Evolutionary conservation across 2,888 invertebrate species (phyloP).

Genomic region (Harpagoxenus sublaevis): DNA sequence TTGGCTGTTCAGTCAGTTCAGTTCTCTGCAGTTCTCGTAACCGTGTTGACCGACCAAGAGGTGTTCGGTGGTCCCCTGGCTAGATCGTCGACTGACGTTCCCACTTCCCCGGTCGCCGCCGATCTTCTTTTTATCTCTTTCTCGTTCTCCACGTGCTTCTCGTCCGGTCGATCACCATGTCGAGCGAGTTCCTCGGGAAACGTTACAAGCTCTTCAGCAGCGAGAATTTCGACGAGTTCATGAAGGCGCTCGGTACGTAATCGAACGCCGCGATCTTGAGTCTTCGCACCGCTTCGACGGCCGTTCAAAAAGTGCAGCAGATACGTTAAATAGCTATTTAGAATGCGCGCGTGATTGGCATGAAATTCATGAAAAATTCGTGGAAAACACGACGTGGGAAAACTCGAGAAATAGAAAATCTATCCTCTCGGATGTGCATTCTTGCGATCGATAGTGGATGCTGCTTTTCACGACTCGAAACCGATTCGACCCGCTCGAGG

Average conservation of each 20-base stretch:
- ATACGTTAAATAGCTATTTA: not conserved
- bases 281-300: not conserved
- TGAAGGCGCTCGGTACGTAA: conserved; percentile 93
- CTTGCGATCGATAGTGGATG: not conserved
- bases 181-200: conserved; percentile 88
- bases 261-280: not conserved
- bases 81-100: not conserved
- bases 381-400: not conserved
- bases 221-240: conserved; percentile 96
- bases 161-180: conserved; percentile 69
- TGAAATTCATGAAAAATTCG: not conserved
- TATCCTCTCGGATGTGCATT: not conserved
- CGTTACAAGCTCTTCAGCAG: conserved; percentile 93
- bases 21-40: conserved; percentile 63
- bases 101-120: not conserved
- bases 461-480: not conserved
- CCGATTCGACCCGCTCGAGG: not conserved
- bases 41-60: conserved; percentile 54
- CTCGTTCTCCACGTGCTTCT: conserved; percentile 50
- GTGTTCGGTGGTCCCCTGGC: conserved; percentile 9
- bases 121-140: conserved; percentile 38
- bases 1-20: too few species aligned
- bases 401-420: not conserved
- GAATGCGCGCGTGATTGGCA: not conserved
- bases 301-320: not conserved